phyloP scores from a whole-genome alignment of 2,113 vertebrate species.

The Spea bombifrons region DNA sequence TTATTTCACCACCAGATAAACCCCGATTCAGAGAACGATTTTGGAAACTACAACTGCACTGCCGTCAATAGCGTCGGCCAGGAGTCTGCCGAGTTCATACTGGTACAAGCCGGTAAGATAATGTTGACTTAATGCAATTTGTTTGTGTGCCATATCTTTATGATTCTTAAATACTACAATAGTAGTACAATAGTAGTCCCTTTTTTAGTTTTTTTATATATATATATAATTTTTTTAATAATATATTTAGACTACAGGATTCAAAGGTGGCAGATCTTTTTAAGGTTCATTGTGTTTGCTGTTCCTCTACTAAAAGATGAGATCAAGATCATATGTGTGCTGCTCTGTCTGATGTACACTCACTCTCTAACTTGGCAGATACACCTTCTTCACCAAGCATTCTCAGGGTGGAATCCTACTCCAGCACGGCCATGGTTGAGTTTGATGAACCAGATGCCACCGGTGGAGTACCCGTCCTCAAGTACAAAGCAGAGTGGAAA shows the following conservation, averaged over 20 bases:
- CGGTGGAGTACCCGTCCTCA: constrained; percentile 88
- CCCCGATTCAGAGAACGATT: constrained; percentile 92
- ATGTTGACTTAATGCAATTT: background rate
- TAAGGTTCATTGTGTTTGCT: no score
- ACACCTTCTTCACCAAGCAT: constrained; percentile 89
- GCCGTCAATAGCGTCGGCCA: constrained; percentile 94
- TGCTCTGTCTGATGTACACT: background rate
- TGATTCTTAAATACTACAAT: no score
- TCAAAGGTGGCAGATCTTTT: no score
- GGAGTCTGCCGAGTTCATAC: constrained; percentile 93
- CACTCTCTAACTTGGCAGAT: constrained; percentile 65
- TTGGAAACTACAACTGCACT: constrained; percentile 96
- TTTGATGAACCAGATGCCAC: constrained; percentile 88
- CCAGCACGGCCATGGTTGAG: constrained; percentile 85
- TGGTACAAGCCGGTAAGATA: constrained; percentile 91
- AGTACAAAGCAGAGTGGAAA: constrained; percentile 85
- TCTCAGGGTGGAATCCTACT: constrained; percentile 82
- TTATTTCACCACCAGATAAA: constrained; percentile 73
- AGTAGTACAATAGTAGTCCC: no score
- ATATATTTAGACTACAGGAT: no score
- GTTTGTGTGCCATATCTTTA: background rate
- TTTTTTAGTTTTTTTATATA: no score
- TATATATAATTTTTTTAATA: no score
- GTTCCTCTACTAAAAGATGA: background rate
- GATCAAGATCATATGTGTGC: background rate